Evolutionary conservation across 2,113 vertebrate genomes (phyloP).

Genomic region (Myanophis thanlyinensis): DNA sequence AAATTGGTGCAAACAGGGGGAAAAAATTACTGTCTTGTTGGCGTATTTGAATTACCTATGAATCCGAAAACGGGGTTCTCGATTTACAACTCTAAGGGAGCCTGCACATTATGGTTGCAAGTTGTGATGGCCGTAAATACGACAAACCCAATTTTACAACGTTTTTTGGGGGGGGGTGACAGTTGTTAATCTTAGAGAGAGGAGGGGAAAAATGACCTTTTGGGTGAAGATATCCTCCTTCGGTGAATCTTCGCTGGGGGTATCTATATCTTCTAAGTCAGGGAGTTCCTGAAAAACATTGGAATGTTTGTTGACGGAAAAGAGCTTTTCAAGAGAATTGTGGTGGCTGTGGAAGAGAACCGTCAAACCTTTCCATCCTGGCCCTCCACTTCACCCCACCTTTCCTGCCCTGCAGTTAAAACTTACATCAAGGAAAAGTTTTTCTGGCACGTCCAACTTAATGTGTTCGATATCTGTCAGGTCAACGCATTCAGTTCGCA

Average conservation of each 20-base stretch:
- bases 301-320: neutral
- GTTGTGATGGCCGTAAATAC: neutral
- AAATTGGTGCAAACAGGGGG: neutral
- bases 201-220: constrained; percentile 40
- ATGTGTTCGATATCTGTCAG: constrained; percentile 56
- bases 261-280: constrained; percentile 83
- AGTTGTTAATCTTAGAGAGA: neutral
- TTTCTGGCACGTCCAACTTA: constrained; percentile 37
- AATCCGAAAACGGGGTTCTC: neutral
- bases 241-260: neutral
- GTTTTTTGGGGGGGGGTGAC: neutral
- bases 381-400: neutral
- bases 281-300: constrained; percentile 80
- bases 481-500: constrained; percentile 56
- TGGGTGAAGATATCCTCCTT: constrained; percentile 40
- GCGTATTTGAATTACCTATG: neutral
- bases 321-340: neutral
- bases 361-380: neutral
- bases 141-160: neutral
- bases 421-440: constrained; percentile 66
- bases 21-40: neutral
- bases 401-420: neutral
- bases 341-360: neutral
- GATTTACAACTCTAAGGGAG: too few relatives aligned
- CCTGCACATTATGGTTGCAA: too few relatives aligned